Evolutionary conservation across 2,797 vertebrate species (phyloP), one percentile per base, ranked within the genome.

Genomic region (Tauraco hartlaubi): DNA sequence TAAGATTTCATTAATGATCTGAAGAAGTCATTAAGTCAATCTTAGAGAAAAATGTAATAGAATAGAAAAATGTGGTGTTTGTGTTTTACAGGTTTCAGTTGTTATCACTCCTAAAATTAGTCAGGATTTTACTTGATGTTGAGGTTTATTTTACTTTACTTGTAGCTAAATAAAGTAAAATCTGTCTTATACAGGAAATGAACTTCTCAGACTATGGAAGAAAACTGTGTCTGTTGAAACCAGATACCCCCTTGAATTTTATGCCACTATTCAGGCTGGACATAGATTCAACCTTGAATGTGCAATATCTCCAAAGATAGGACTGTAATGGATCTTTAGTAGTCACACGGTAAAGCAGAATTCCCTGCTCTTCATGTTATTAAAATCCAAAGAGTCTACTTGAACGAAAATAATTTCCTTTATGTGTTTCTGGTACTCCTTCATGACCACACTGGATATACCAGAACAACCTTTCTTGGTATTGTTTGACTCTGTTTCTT

Each of bases 191-290:
- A 16, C 1, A 41, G 43, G 54, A 48, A 51, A 86, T 11, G 6
- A 51, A 17, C 15, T 63, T 44, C 15, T 62, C 11, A 62, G 63
- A n/a, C 12, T 58, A 39, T 6, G 31, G 16, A 51, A 75, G 26
- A 64, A 80, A 76, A 16, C 11, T 6, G 0, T 56, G 2, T n/a
- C 55, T 61, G 0, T 1, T 33, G 19, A 16, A 35, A 31, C 8
- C 20, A 33, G 56, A 20, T 12, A 46, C 2, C 2, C 5, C 37
- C 17, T 54, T 43, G 49, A n/a, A 64, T 12, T 64, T 79, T 63
- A 12, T 35, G 31, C 44, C 16, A 39, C 9, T 51, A 0, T n/a
- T 58, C 29, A 75, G 43, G 25, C n/a, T 86, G 69, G 28, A 28
- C 7, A 19, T 4, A 66, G 19, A 68, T 21, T 46, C 1, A 6